Evolutionary conservation across 2,113 vertebrate species (phyloP), one percentile per base, ranked within the genome.

Genomic region (Climacteris rufus): DNA sequence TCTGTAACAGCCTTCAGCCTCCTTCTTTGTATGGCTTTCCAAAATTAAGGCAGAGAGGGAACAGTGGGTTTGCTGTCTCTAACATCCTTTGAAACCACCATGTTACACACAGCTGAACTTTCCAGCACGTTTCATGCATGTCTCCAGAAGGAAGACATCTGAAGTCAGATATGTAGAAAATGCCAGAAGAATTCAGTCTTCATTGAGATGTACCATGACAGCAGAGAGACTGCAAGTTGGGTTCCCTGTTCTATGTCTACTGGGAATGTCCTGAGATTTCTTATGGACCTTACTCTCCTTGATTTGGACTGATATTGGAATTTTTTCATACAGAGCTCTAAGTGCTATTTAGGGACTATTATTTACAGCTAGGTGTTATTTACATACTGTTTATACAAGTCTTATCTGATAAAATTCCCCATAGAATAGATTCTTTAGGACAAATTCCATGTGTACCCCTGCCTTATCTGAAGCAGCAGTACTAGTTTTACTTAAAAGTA

Each of bases 41-140:
- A 79, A 71, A 89, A 45, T 45, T 44, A 65, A 59, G n/a, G 37
- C 30, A 54, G 47, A 64, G 39, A 66, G 39, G 40, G 63, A 89
- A 45, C 4, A 16, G n/a, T 0, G 0, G 21, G 33, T 59, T 75
- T 3, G 1, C 15, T 24, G 7, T 57, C 49, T 40, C 33, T 21
- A 28, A 25, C 6, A 1, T 56, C 61, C 50, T 8, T 71, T 90
- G 44, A 74, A 92, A 69, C 21, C 47, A 61, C 12, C 17, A 11
- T 2, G 12, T 69, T 49, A n/a, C 16, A 27, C 39, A 70, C 70
- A 94, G 63, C 27, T 77, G 54, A 86, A 23, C 50, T 65, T 88
- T 3, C 13, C 71, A 74, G 50, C 31, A 64, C 20, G 13, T 42
- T 88, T 57, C n/a, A 16, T 15, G 50, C 6, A 7, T 61, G 33